These are phyloP conservation scores for Poecilus cupreus DNA, from an alignment of 2,888 invertebrate genomes.

Conservation along the genomic window DNA sequence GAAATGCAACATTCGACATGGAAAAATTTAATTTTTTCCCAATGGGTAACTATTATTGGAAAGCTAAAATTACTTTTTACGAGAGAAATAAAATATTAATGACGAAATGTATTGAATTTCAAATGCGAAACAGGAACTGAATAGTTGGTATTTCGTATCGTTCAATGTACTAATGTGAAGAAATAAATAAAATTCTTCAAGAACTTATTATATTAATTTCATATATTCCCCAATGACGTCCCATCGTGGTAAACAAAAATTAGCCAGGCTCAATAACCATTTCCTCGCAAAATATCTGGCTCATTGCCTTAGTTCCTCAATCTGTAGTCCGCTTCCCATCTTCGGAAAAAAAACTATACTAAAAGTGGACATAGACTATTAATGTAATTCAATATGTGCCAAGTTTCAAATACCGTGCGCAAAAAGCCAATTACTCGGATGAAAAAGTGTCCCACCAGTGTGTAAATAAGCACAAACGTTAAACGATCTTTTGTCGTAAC, in stretches of 20 bases:
- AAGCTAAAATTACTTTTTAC: background rate
- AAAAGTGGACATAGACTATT: too few species aligned
- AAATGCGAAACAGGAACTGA: background rate
- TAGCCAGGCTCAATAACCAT: too few species aligned
- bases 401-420: background rate
- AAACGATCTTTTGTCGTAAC: constrained; percentile 7
- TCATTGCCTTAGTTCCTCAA: too few species aligned
- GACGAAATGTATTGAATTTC: background rate
- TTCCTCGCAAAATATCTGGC: too few species aligned
- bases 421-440: background rate
- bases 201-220: too few species aligned
- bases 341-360: too few species aligned
- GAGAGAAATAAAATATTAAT: background rate
- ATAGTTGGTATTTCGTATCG: too few species aligned
- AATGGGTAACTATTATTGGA: background rate
- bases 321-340: too few species aligned
- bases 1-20: background rate
- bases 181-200: too few species aligned
- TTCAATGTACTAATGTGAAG: too few species aligned
- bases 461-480: constrained; percentile 14
- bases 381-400: background rate
- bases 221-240: too few species aligned
- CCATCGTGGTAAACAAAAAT: too few species aligned
- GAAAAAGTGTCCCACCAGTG: background rate
- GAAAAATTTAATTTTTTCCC: background rate